Base-by-base conservation (phyloP, 2,113 vertebrate genomes). In the Cottus gobio region DNA sequence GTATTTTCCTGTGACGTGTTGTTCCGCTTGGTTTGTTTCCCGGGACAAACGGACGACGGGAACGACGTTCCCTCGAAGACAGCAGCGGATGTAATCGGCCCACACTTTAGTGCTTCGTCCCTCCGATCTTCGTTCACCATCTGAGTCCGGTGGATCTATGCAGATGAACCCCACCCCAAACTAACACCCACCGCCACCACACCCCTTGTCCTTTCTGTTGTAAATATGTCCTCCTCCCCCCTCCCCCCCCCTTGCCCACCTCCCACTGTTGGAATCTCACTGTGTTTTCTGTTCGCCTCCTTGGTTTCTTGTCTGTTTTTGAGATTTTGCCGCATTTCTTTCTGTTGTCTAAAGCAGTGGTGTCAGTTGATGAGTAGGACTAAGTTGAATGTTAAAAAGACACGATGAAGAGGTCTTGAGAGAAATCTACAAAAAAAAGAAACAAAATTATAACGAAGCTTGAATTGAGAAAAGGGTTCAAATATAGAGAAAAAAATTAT, bases 71-170 rank as follows among this genome's bases (percentile, higher is more conserved):
- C 86, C 85, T 46, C 26, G n/a, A n/a, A 91, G 89, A 89, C 87
- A 80, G 87, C 82, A 82, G 82, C 73, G 80, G 83, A 90, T 87
- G 83, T 84, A 83, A 66, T 46, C 34, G 73, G 74, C 83, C 78
- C 80, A 80, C 81, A 56, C 18, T 20, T 81, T 75, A 54, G 68
- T 65, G 67, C 73, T 65, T 65, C 20, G 20, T 65, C 61, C 67
- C 75, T 60, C 56, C 18, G 3, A 69, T 78, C 70, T 70, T 83
- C 83, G 85, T 86, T 89, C 75, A 80, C 31, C 64, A 80, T 90
- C 76, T 74, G 87, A 88, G 87, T 88, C 80, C 82, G 84, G 92
- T 93, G 91, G 91, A 94, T 94, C 93, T 93, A 94, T 94, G 93
- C 93, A 93, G 90, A 94, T 85, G 88, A 93, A 72, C 62, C 81